Base-by-base conservation (phyloP, 2,888 invertebrate genomes). In the Rutpela maculata region DNA sequence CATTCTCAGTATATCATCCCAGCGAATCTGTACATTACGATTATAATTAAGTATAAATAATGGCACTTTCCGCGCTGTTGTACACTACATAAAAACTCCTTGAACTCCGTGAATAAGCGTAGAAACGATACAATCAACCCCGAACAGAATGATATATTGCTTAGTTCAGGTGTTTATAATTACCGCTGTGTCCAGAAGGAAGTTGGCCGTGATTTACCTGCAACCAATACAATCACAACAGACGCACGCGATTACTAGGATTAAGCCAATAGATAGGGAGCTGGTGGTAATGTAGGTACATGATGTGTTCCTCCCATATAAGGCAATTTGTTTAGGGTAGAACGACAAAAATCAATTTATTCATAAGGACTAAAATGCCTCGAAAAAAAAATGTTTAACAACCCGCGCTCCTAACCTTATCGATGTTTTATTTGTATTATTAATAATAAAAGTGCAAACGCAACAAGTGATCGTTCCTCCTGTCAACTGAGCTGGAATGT, bases 111-210 rank as follows among this genome's bases (percentile, higher is more conserved):
- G 55, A 70, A 72, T 56, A 62, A 71, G 71, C 74, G 74, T 74
- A 71, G 76, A 66, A 74, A 77, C 77, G 84, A 84, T 84, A 83
- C 79, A 78, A 84, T 84, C 84, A 82, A 80, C 83, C 83, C 83
- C 77, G 79, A 74, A 76, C 77, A 71, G 67, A 74, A 78, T 84
- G 83, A 83, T 82, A 81, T 81, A 84, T 73, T 71, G 78, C 78
- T 74, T 63, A 59, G 76, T 79, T 80, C 83, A 80, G 81, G 80
- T 83, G 83, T 76, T 83, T 81, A 81, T 82, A 83, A 83, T 83
- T 84, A 83, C 80, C 79, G 81, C 79, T 73, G 75, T 82, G 82
- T 79, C 82, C 81, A 79, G 78, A 72, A 84, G 80, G 82, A 83
- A 81, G 82, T 81, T 76, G 76, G 79, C 65, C 77, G 81, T 83